Evolutionary conservation across 2,797 vertebrate species (phyloP), one percentile per base, ranked within the genome.

Genomic region (Apogon hyalosoma): DNA sequence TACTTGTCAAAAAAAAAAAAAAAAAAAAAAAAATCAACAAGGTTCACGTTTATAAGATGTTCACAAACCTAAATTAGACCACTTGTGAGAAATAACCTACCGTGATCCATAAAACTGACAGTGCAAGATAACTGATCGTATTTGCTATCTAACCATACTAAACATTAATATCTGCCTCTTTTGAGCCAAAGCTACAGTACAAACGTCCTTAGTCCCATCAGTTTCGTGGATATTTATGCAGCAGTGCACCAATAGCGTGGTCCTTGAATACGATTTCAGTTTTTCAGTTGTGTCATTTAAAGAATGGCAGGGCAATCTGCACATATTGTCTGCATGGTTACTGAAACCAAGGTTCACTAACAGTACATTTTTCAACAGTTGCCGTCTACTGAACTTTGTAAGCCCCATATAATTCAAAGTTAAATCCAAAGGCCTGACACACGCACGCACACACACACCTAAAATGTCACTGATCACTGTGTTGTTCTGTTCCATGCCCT

Each of bases 141-240:
- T 63, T 72, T 46, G 50, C 9, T 72, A 56, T 59, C 54, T 42
- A 63, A 74, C 7, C 50, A 75, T 73, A 73, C 71, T 16, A 40
- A 70, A 80, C 61, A 79, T 63, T 43, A 74, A 67, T 51, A 67
- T 52, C 43, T 51, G 46, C 19, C 53, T 62, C 59, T 56, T 63
- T 18, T 47, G 38, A 69, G 48, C 31, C 46, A 67, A 58, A 63
- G 41, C 61, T 67, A 79, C 46, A 63, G 61, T 65, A 84, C 16
- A 63, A 82, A 80, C 5, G 12, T 53, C 36, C 70, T 56, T 24
- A 21, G 7, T 62, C 73, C 31, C 38, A 77, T 50, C 10, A 15
- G 49, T 53, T 63, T 70, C 49, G 64, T 73, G 59, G 77, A 55
- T 71, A 76, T 61, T 69, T 70, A 86, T 88, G 79, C 79, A 86